A percentile compares a stretch with the other conserved stretches of the same genome.
phyloP scores from a whole-genome alignment of 2,888 invertebrate genomes.

The Steinernema carpocapsae region DNA sequence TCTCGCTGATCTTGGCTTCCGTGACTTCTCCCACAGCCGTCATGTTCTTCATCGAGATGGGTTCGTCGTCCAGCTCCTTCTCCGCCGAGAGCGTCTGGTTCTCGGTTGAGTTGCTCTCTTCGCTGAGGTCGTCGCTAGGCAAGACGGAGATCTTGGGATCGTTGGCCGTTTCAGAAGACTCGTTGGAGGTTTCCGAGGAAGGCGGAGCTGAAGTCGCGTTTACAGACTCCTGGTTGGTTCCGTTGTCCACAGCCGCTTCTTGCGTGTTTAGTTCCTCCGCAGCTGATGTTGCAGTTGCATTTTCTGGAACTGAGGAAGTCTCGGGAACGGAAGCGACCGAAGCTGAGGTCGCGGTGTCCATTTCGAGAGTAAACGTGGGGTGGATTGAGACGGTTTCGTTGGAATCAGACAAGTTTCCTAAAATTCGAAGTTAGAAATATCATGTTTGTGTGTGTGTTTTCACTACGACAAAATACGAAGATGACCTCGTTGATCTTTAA shows the following conservation, averaged over 20 bases:
- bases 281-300: too few species aligned
- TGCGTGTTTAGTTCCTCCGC: background rate
- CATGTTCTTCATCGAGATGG: conserved; percentile 30
- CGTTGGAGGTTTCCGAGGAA: background rate
- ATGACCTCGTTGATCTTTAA: too few species aligned
- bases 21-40: conserved; percentile 11
- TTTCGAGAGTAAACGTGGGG: background rate
- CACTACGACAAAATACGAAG: too few species aligned
- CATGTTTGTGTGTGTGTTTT: too few species aligned
- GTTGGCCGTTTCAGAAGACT: background rate
- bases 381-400: conserved; percentile 11
- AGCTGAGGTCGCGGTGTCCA: background rate
- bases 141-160: conserved; percentile 2
- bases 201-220: background rate
- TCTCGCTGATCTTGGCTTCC: conserved; percentile 1
- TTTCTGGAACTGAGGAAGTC: too few species aligned
- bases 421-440: too few species aligned
- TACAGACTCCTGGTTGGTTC: background rate
- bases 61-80: background rate
- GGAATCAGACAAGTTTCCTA: too few species aligned
- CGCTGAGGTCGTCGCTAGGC: background rate
- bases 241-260: background rate
- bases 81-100: background rate
- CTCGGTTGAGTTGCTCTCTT: background rate
- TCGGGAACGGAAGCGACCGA: background rate